phyloP scores from a whole-genome alignment of 2,113 vertebrate species.

The Haliaeetus leucogaster region DNA sequence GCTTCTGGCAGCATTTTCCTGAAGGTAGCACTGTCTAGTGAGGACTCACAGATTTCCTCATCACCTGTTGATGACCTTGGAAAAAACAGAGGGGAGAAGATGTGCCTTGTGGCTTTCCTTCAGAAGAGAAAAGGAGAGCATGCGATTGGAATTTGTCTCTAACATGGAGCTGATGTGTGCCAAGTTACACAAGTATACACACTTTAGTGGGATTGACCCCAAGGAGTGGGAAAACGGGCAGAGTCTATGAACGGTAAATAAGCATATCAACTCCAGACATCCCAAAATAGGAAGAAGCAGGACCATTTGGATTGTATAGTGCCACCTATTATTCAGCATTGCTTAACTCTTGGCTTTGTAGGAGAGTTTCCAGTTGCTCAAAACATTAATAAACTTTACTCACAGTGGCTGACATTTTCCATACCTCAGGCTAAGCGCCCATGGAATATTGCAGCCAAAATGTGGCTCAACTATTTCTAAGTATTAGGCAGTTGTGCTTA shows the following conservation, averaged over 20 bases:
- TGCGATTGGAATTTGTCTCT: accelerated
- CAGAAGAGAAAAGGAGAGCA: neutral
- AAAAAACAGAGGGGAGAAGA: neutral
- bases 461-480: neutral
- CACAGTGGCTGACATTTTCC: slow-evolving; percentile 23
- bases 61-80: neutral
- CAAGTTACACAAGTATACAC: neutral
- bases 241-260: neutral
- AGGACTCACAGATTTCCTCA: neutral
- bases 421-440: slow-evolving; percentile 3
- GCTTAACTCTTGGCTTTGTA: neutral
- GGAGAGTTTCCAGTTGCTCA: slow-evolving; percentile 6
- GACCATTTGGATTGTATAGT: neutral
- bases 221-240: neutral
- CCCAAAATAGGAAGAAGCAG: neutral
- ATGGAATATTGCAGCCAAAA: slow-evolving; percentile 15
- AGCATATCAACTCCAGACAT: neutral
- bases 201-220: neutral
- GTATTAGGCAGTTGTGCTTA: neutral
- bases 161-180: neutral
- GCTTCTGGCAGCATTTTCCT: neutral
- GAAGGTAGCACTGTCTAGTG: neutral
- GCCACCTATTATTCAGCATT: neutral
- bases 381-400: slow-evolving; percentile 23
- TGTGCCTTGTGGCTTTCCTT: neutral